These are phyloP conservation scores for Aleiodes testaceus DNA, from an alignment of 2,888 invertebrate genomes.

Conservation along the genomic window DNA sequence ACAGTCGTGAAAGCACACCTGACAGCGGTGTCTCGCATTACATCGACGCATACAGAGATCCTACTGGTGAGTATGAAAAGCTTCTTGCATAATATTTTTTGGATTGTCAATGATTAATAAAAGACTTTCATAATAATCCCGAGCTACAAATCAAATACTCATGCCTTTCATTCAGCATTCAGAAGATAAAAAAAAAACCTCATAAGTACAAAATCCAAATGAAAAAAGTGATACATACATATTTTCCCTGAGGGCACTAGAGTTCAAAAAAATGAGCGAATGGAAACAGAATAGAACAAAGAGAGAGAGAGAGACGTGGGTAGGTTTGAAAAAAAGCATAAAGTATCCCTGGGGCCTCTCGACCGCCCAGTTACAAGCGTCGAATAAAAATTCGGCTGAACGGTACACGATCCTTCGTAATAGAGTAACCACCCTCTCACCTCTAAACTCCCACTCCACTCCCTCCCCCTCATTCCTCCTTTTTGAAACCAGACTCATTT, in stretches of 20 bases:
- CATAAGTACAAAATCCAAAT: constrained; percentile 28
- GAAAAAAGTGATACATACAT: constrained; percentile 31
- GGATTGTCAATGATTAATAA: no score
- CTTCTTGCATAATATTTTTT: neutral
- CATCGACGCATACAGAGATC: constrained; percentile 89
- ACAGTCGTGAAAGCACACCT: constrained; percentile 91
- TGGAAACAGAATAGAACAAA: constrained; percentile 62
- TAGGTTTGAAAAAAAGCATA: constrained; percentile 41
- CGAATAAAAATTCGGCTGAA: constrained; percentile 66
- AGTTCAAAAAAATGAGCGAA: constrained; percentile 52
- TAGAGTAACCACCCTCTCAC: constrained; percentile 54
- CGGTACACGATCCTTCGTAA: constrained; percentile 64
- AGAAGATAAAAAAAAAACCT: constrained; percentile 6
- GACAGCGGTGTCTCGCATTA: constrained; percentile 93
- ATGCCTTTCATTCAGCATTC: neutral
- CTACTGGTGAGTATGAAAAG: constrained; percentile 80
- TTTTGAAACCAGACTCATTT: constrained; percentile 32
- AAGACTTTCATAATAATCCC: neutral
- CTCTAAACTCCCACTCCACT: constrained; percentile 29
- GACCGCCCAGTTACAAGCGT: constrained; percentile 63
- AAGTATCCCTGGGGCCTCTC: constrained; percentile 54
- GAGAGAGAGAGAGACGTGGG: constrained; percentile 55
- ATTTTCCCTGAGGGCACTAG: constrained; percentile 19
- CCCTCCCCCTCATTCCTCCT: neutral
- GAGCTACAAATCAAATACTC: neutral